Base-by-base conservation (phyloP, 53 echinoderm and acorn worm genomes). In the Astropecten irregularis region DNA sequence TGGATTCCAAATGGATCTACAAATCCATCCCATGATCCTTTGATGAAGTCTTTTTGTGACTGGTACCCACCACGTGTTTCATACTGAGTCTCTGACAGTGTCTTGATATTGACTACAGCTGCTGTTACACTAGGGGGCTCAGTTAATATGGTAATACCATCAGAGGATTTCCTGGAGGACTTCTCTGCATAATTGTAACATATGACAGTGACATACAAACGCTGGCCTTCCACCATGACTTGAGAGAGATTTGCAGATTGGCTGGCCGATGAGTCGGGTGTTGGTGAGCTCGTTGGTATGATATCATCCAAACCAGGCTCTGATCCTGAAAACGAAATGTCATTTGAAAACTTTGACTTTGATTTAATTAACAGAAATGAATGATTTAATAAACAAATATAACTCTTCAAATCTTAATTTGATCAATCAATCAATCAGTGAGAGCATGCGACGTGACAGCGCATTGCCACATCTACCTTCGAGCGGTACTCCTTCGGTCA, bases 71-170 rank as follows among this genome's bases (percentile, higher is more conserved):
- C 27, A 1, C 30, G 59, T 18, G 53, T 23, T 31, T 28, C 26
- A 39, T 86, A 86, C 37, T 36, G 66, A 31, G 67, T 86, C 38
- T 66, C 54, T 20, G 87, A 86, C 55, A 34, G 4, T 0, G 79
- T 19, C 14, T 56, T 62, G n/a, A 86, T 52, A n/a, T 76, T 31
- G 31, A 86, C 57, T 16, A 55, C 67, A 9, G 87, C 87, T 26
- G 31, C 15, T 9, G 47, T 42, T 31, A 65, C 32, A 11, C 77
- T 52, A 16, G 77, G 76, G 0, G 73, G 64, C 51, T 56, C 27
- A 50, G 86, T 86, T 64, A 87, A 42, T 36, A 87, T 82, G 28
- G 87, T 87, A 13, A 87, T 49, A 1, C 87, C 87, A 40, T 87
- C 54, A 22, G 74, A 74, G 27, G 86, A 63, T 48, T 29, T 77